Percentiles rank a stretch among this genome's conserved stretches.
phyloP scores from a whole-genome alignment of 2,113 vertebrate genomes.

The Podocnemis expansa region DNA sequence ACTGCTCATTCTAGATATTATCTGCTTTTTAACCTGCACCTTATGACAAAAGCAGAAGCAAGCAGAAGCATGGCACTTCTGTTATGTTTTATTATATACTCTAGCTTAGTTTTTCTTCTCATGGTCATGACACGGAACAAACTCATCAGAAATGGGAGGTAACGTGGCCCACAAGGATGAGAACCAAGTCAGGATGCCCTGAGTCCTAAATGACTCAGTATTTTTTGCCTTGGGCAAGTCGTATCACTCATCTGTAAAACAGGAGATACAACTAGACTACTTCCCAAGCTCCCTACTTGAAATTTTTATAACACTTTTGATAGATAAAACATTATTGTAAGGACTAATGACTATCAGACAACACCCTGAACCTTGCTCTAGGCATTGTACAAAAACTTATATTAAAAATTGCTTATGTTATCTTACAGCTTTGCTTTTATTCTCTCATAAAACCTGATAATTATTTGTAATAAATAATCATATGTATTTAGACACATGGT shows the following conservation, averaged over 20 bases:
- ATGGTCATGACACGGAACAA: not conserved
- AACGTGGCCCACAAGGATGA: not conserved
- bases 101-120: not conserved
- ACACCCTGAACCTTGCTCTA: not conserved
- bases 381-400: not conserved
- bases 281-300: not conserved
- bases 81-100: not conserved
- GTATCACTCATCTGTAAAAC: not conserved
- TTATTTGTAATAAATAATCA: not conserved
- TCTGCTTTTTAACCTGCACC: not conserved
- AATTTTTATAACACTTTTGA: not conserved
- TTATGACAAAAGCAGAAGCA: not conserved
- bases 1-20: not conserved
- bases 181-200: not conserved
- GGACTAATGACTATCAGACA: not conserved
- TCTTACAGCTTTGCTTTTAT: not conserved
- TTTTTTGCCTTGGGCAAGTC: not conserved
- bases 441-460: not conserved
- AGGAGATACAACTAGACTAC: not conserved
- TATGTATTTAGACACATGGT: not conserved
- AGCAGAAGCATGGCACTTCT: not conserved
- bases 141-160: not conserved
- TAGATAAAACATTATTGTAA: not conserved
- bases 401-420: not conserved
- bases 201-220: not conserved